These are phyloP conservation scores for Oriolus oriolus DNA, from an alignment of 2,113 vertebrate species.

Conservation along the genomic window DNA sequence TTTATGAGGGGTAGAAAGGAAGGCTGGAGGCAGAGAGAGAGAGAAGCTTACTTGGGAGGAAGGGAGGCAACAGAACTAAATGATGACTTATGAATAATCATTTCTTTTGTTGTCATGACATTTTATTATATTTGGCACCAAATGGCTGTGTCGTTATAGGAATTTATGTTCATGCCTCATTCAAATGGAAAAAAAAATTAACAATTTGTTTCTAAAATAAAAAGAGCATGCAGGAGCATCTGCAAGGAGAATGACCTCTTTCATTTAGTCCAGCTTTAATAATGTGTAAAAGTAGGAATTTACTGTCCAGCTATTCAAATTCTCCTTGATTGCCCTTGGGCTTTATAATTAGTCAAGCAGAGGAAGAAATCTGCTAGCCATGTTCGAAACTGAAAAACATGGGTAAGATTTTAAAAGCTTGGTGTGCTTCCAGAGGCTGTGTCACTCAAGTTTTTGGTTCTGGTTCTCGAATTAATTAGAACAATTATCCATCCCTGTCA, in stretches of 20 bases:
- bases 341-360: background rate
- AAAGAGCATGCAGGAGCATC: background rate
- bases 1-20: background rate
- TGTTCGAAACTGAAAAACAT: background rate
- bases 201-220: background rate
- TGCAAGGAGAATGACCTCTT: background rate
- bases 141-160: background rate
- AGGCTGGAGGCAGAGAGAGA: background rate
- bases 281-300: background rate
- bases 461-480: background rate
- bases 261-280: background rate
- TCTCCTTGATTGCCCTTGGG: background rate
- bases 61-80: background rate
- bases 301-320: background rate
- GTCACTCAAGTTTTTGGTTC: background rate
- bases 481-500: background rate
- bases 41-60: background rate
- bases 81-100: background rate
- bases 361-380: background rate
- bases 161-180: background rate
- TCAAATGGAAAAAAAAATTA: background rate
- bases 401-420: background rate
- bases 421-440: background rate
- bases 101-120: background rate
- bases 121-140: slow-evolving; percentile 22